A percentile compares a stretch with the other conserved stretches of the same genome.
Conservation (phyloP, 1,140 invertebrate genomes). For the Aphidius ervi region DNA sequence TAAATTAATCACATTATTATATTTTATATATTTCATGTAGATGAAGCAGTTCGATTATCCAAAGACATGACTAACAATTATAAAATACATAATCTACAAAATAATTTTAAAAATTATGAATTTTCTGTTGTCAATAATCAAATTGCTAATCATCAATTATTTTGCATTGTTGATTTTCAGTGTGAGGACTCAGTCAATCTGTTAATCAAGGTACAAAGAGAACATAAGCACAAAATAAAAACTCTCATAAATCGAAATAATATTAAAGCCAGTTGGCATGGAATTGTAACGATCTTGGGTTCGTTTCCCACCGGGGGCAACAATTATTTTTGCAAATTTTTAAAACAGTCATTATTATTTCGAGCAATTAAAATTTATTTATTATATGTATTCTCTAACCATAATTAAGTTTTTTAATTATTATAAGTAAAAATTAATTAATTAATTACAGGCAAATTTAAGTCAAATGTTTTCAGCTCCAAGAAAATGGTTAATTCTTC, state of each 20-base stretch:
- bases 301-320: too few species aligned
- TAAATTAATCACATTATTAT: background rate
- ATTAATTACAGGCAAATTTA: constrained; percentile 26
- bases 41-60: background rate
- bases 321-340: background rate
- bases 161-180: constrained; percentile 23
- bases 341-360: too few species aligned
- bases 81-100: background rate
- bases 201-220: constrained; percentile 17
- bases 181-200: constrained; percentile 20
- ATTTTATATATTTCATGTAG: background rate
- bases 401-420: background rate
- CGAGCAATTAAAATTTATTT: too few species aligned
- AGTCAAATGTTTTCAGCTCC: constrained; percentile 33
- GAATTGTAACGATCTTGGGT: too few species aligned
- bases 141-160: constrained; percentile 11
- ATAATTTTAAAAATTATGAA: background rate
- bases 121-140: background rate
- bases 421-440: background rate
- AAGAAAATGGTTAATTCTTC: constrained; percentile 37
- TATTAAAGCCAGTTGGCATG: too few species aligned
- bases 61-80: background rate
- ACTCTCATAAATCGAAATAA: too few species aligned
- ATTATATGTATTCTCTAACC: background rate
- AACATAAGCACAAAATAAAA: too few species aligned